Percentiles rank a stretch among this genome's conserved stretches.
These are phyloP conservation scores for Neocrepidodera transversa DNA, from an alignment of 2,888 invertebrate genomes.

Conservation along the genomic window DNA sequence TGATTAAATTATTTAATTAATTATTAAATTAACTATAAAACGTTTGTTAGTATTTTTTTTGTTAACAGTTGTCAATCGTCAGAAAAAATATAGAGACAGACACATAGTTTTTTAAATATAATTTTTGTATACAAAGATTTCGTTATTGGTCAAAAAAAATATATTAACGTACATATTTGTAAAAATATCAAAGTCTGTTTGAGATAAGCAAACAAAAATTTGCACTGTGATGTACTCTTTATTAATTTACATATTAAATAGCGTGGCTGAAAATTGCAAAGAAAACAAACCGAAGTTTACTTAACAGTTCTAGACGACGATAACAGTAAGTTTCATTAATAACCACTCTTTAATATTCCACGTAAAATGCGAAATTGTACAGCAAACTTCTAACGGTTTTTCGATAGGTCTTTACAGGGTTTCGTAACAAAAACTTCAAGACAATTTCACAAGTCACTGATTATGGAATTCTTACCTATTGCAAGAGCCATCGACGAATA, in stretches of 20 bases:
- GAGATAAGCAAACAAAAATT: background rate
- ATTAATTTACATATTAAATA: constrained; percentile 19
- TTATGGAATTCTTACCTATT: constrained; percentile 10
- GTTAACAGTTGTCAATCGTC: too few species aligned
- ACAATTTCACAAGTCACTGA: constrained; percentile 20
- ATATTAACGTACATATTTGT: too few species aligned
- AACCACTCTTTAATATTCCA: constrained; percentile 21
- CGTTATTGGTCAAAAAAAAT: too few species aligned
- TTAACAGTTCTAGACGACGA: constrained; percentile 22
- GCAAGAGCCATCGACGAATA: background rate
- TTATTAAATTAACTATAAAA: too few species aligned
- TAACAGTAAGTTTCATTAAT: constrained; percentile 15
- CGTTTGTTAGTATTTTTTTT: too few species aligned
- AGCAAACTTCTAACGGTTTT: constrained; percentile 16
- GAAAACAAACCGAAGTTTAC: constrained; percentile 10
- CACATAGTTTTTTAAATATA: too few species aligned
- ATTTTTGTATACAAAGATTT: too few species aligned
- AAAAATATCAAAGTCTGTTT: background rate
- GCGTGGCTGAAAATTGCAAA: constrained; percentile 13
- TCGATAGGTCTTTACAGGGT: constrained; percentile 4
- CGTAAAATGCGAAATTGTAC: constrained; percentile 21
- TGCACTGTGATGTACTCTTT: background rate
- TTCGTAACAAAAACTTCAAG: constrained; percentile 13
- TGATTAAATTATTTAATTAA: too few species aligned
- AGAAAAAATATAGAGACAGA: too few species aligned